Percentiles rank a stretch among this genome's conserved stretches.
These are phyloP conservation scores for Glomeris maerens DNA, from an alignment of 1,140 invertebrate genomes.

Conservation along the genomic window DNA sequence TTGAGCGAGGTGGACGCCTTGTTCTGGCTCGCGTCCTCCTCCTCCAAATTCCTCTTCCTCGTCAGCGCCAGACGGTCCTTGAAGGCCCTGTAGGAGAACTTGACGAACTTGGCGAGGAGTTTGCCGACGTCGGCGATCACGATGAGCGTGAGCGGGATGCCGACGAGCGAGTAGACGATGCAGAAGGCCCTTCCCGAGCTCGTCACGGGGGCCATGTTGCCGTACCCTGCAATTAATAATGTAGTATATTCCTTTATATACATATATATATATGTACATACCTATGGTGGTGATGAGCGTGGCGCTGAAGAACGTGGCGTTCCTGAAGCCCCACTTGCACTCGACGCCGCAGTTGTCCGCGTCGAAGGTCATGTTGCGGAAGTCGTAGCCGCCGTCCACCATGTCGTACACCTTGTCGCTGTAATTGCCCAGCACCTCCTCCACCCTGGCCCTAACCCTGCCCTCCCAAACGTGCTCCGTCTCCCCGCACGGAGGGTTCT, in stretches of 20 bases:
- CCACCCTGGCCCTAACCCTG: no score
- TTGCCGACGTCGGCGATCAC: constrained; percentile 84
- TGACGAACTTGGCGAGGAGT: constrained; percentile 50
- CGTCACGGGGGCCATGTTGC: constrained; percentile 83
- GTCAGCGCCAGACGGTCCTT: not conserved
- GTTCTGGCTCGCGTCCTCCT: constrained; percentile 2
- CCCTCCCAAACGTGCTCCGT: no score
- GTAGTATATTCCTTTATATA: no score
- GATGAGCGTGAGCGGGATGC: constrained; percentile 80
- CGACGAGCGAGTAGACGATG: constrained; percentile 81
- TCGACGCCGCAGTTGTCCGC: no score
- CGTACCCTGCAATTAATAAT: constrained; percentile 60
- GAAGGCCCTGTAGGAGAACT: constrained; percentile 10
- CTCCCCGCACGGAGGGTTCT: no score
- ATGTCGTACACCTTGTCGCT: no score
- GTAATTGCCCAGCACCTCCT: no score
- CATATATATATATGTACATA: no score
- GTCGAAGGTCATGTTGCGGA: no score
- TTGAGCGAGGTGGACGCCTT: not conserved
- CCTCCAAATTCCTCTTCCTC: not conserved
- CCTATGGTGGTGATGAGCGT: constrained; percentile 75
- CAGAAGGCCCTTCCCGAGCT: constrained; percentile 70
- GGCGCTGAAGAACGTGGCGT: constrained; percentile 68
- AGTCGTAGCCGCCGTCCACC: no score
- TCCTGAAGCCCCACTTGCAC: constrained; percentile 74